phyloP scores from a whole-genome alignment of 2,888 invertebrate species.

The Aromia moschata region DNA sequence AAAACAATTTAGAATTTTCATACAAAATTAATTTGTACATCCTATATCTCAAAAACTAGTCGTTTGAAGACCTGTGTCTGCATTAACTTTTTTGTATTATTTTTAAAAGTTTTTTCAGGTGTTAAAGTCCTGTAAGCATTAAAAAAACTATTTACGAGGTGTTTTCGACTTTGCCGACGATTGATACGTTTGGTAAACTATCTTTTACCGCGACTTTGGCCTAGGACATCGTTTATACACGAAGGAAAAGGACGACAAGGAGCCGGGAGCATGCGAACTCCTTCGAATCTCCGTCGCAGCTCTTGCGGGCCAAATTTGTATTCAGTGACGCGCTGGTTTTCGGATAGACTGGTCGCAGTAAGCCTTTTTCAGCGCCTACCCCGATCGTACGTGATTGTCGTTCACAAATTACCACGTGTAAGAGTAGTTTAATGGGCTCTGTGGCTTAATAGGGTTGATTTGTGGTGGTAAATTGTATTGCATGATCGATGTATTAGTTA shows the following conservation, averaged over 20 bases:
- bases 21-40: too few relatives aligned
- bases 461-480: background rate
- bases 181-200: constrained; percentile 7
- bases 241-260: constrained; percentile 19
- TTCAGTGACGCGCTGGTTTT: constrained; percentile 41
- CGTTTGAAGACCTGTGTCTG: too few relatives aligned
- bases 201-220: constrained; percentile 19
- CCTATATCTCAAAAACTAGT: too few relatives aligned
- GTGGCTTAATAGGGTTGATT: constrained; percentile 36
- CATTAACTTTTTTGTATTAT: too few relatives aligned
- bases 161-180: too few relatives aligned
- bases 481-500: too few relatives aligned
- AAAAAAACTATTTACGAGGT: too few relatives aligned
- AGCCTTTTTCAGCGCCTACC: constrained; percentile 25
- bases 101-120: too few relatives aligned
- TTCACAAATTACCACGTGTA: constrained; percentile 22
- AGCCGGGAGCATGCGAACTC: constrained; percentile 36
- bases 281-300: constrained; percentile 3
- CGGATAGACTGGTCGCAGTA: constrained; percentile 33
- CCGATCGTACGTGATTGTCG: constrained; percentile 14
- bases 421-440: constrained; percentile 9
- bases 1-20: too few relatives aligned
- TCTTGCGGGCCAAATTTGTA: constrained; percentile 17
- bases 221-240: constrained; percentile 12
- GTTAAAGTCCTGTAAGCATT: too few relatives aligned